These are phyloP conservation scores for Tetramorium alpestre DNA, from an alignment of 1,140 invertebrate genomes.

Conservation along the genomic window DNA sequence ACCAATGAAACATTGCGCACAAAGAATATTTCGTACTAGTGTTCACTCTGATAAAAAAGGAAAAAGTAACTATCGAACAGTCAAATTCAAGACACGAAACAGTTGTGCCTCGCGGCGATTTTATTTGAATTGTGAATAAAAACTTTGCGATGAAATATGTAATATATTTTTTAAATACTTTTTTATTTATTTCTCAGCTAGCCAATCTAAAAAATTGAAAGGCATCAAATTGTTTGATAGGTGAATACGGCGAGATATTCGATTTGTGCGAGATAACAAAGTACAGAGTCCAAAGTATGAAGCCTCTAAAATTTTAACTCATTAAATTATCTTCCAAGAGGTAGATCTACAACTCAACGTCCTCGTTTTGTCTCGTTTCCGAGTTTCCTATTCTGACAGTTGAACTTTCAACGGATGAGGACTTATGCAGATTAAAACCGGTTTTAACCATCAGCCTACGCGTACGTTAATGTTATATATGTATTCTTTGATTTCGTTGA, in stretches of 20 bases:
- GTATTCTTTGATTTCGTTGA: conserved; percentile 21
- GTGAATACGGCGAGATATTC: not conserved
- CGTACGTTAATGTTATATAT: conserved; percentile 12
- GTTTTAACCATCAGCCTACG: conserved; percentile 1
- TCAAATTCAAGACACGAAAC: conserved; percentile 18
- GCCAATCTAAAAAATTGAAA: not conserved
- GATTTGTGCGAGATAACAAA: not conserved
- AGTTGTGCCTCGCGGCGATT: not conserved
- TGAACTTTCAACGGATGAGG: not conserved
- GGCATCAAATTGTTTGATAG: not conserved
- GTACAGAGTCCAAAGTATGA: not conserved
- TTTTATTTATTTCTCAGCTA: conserved; percentile 1
- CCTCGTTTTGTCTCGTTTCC: not conserved
- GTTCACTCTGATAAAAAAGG: not conserved
- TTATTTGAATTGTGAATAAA: not conserved
- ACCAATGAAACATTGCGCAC: not conserved
- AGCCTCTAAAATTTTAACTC: not conserved
- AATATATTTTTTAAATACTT: not conserved
- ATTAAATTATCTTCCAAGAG: conserved; percentile 18
- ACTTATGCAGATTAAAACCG: conserved; percentile 35
- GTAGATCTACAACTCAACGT: not conserved
- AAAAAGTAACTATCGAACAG: not conserved
- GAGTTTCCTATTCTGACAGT: conserved; percentile 12
- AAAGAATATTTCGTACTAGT: conserved; percentile 7
- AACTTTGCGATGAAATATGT: not conserved